phyloP scores from a whole-genome alignment of 2,888 invertebrate genomes.

The Agonopterix arenella region DNA sequence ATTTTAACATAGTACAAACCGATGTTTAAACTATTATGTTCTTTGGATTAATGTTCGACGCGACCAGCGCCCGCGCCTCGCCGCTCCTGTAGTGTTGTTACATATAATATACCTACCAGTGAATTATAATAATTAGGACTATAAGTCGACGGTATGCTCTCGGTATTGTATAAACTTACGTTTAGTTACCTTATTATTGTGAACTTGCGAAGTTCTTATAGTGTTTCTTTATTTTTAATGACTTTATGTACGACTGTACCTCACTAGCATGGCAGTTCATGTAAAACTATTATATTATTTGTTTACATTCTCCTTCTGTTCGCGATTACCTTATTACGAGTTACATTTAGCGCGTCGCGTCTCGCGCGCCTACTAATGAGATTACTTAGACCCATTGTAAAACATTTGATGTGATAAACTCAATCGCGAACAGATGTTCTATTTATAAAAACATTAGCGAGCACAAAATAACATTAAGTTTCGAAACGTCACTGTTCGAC shows the following conservation, averaged over 20 bases:
- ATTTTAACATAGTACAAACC: not conserved
- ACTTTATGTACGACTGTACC: conserved; percentile 50
- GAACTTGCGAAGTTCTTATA: conserved; percentile 70
- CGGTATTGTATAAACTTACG: conserved; percentile 52
- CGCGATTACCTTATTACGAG: no score
- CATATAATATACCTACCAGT: conserved; percentile 44
- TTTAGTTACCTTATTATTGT: conserved; percentile 66
- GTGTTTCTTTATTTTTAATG: conserved; percentile 43
- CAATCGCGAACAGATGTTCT: not conserved
- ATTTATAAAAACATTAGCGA: not conserved
- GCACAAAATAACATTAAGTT: conserved; percentile 1
- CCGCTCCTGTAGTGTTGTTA: not conserved
- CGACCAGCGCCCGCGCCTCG: not conserved
- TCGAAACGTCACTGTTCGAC: not conserved
- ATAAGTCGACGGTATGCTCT: conserved; percentile 61
- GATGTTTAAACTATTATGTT: no score
- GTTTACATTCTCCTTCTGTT: conserved; percentile 10
- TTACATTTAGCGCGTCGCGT: no score
- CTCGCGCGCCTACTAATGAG: no score
- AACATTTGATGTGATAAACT: no score
- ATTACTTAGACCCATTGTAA: no score
- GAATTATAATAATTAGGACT: conserved; percentile 61
- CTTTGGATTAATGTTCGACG: no score
- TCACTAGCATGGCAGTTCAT: conserved; percentile 65
- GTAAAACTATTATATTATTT: conserved; percentile 41